These are phyloP conservation scores for Philonicus albiceps DNA, from an alignment of 2,888 invertebrate genomes.

Conservation along the genomic window DNA sequence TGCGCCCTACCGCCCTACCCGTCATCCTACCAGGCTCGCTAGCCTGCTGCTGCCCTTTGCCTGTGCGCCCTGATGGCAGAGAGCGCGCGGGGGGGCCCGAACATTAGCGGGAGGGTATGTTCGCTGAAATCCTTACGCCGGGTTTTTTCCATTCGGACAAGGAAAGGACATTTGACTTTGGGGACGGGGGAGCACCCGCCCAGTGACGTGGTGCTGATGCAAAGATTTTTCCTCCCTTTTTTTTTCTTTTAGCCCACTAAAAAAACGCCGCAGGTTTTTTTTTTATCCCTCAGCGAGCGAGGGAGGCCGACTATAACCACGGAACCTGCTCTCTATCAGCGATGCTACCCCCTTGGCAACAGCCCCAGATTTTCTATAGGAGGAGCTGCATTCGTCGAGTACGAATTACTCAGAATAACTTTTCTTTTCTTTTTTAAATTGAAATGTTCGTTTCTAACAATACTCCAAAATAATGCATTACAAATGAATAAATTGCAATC, in stretches of 20 bases:
- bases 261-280: neutral
- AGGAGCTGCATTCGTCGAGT: neutral
- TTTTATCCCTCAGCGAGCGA: neutral
- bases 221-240: neutral
- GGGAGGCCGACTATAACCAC: neutral
- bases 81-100: neutral
- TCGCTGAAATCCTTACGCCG: constrained; percentile 17
- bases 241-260: neutral
- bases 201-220: neutral
- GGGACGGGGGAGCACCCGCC: neutral
- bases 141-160: constrained; percentile 36
- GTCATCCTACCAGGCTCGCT: neutral
- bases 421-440: neutral
- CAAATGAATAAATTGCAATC: neutral
- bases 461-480: neutral
- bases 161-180: constrained; percentile 33
- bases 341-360: neutral
- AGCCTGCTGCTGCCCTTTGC: neutral
- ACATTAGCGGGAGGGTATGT: neutral
- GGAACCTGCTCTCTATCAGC: neutral
- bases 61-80: neutral
- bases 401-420: neutral
- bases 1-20: neutral
- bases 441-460: neutral
- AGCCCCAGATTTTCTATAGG: neutral